These are phyloP conservation scores for Coelinius sp. DNA, from an alignment of 2,888 invertebrate genomes.

Conservation along the genomic window DNA sequence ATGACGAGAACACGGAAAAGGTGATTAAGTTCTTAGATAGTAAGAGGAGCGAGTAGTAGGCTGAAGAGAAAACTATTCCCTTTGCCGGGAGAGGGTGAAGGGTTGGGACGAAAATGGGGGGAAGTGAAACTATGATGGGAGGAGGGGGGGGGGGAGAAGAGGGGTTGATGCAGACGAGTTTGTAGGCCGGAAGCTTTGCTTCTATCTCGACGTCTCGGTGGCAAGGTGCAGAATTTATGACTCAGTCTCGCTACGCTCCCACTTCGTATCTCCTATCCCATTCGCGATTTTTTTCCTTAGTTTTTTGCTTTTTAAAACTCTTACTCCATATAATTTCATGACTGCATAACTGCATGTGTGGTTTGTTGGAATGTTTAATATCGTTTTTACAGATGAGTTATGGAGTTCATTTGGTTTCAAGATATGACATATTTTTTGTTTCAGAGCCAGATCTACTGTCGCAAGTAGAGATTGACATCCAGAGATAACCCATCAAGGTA, in stretches of 20 bases:
- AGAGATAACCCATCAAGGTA: conserved; percentile 47
- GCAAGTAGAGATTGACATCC: conserved; percentile 64
- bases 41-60: conserved; percentile 30
- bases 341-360: conserved; percentile 19
- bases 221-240: conserved; percentile 65
- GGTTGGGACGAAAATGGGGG: conserved; percentile 19
- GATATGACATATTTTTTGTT: conserved; percentile 47
- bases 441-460: conserved; percentile 67
- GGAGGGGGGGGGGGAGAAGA: not conserved
- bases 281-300: conserved; percentile 23
- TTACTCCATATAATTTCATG: conserved; percentile 6
- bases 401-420: not conserved
- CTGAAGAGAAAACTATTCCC: conserved; percentile 29
- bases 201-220: conserved; percentile 61
- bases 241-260: conserved; percentile 49
- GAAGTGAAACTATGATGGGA: conserved; percentile 16
- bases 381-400: not conserved
- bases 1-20: conserved; percentile 42
- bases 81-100: conserved; percentile 17
- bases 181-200: conserved; percentile 41
- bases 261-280: conserved; percentile 44
- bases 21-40: conserved; percentile 43
- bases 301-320: conserved; percentile 29
- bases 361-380: conserved; percentile 17
- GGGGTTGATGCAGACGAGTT: conserved; percentile 34